Percentiles rank a stretch among this genome's conserved stretches.
phyloP scores from a whole-genome alignment of 2,888 invertebrate genomes.

The Papilio protenor region DNA sequence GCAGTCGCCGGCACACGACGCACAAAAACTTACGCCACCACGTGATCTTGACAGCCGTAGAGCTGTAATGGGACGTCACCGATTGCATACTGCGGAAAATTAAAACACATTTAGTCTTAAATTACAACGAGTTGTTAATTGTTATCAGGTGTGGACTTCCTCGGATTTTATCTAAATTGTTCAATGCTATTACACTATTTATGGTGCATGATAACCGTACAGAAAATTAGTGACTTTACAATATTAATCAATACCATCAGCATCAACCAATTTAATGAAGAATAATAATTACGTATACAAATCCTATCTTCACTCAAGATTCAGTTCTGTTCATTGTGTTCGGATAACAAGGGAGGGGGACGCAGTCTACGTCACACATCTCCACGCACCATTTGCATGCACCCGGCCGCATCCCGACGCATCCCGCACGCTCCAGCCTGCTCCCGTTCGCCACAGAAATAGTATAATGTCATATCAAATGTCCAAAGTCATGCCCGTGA shows the following conservation, averaged over 20 bases:
- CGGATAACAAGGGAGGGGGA: conserved; percentile 68
- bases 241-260: too few species aligned
- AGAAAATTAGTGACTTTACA: not conserved
- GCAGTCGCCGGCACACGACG: conserved; percentile 71
- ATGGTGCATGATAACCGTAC: not conserved
- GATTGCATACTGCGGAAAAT: conserved; percentile 79
- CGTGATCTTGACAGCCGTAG: conserved; percentile 75
- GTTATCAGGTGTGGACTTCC: too few species aligned
- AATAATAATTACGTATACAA: not conserved
- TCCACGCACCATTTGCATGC: conserved; percentile 82
- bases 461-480: conserved; percentile 81
- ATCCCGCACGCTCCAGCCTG: conserved; percentile 52
- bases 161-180: too few species aligned
- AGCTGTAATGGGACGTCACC: conserved; percentile 72
- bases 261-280: not conserved
- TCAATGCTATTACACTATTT: too few species aligned
- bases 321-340: conserved; percentile 57
- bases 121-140: not conserved
- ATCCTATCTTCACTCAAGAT: not conserved
- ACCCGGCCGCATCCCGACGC: conserved; percentile 70
- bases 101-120: conserved; percentile 67
- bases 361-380: conserved; percentile 72
- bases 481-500: conserved; percentile 65
- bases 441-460: conserved; percentile 70
- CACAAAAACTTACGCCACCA: conserved; percentile 78